These are phyloP conservation scores for Picathartes gymnocephalus DNA, from an alignment of 2,113 vertebrate genomes.

Conservation along the genomic window DNA sequence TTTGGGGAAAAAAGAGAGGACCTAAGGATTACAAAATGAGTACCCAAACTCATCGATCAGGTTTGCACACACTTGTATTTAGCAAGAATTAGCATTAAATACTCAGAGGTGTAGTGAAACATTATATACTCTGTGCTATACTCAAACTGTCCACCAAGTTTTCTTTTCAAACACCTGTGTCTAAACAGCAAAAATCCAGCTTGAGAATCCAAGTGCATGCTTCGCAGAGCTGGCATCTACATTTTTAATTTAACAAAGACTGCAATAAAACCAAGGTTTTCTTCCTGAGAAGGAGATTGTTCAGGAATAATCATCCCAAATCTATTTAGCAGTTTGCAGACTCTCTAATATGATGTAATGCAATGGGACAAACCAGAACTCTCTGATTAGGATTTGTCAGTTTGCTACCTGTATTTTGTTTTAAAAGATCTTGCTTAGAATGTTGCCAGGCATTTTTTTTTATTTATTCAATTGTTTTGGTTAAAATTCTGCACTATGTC, in stretches of 20 bases:
- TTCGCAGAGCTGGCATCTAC: background rate
- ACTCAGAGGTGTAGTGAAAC: no score
- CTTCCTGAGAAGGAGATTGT: conserved; percentile 23
- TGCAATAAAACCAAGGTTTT: conserved; percentile 2
- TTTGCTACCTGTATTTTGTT: background rate
- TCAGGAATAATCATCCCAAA: conserved; percentile 20
- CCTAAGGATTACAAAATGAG: background rate
- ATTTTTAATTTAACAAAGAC: conserved; percentile 25
- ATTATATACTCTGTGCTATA: background rate
- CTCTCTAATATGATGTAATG: background rate
- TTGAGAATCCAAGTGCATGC: background rate
- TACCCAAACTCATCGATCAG: background rate
- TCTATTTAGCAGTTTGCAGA: conserved; percentile 41
- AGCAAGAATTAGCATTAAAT: background rate
- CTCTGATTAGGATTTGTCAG: background rate
- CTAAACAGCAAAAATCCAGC: background rate
- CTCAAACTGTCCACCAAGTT: background rate
- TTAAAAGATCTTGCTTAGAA: background rate
- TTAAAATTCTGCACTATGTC: background rate
- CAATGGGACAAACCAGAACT: background rate
- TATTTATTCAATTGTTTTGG: background rate
- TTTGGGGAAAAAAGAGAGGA: background rate
- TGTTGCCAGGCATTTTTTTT: background rate
- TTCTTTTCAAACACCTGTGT: background rate
- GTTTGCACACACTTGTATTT: background rate